Conservation (phyloP, 1,140 invertebrate genomes). For the Polypedilum vanderplanki region DNA sequence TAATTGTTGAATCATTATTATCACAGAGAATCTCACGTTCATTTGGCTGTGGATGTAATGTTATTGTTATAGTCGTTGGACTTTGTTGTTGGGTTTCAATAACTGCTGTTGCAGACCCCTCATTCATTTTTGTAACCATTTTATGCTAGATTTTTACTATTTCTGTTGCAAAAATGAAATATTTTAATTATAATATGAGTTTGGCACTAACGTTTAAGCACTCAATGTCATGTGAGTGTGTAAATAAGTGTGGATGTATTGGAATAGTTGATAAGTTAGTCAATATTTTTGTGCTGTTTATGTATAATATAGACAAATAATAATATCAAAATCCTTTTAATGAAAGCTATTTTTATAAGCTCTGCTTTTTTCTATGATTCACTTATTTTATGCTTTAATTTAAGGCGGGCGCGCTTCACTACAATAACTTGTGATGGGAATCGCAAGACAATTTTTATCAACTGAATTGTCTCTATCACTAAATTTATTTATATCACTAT, state of each 20-base stretch:
- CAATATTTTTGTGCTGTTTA: no score
- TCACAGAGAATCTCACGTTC: neutral
- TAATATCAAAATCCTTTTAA: neutral
- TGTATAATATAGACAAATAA: no score
- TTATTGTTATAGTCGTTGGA: neutral
- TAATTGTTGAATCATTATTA: neutral
- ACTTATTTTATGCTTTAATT: neutral
- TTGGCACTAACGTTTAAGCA: neutral
- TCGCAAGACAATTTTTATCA: neutral
- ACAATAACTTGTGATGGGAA: constrained; percentile 16
- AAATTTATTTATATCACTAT: neutral
- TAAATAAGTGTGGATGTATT: no score
- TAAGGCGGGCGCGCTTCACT: constrained; percentile 12
- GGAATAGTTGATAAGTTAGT: no score
- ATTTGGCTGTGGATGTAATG: neutral
- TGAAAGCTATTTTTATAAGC: neutral
- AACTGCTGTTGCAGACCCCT: neutral
- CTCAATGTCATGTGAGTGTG: no score
- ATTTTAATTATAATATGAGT: no score
- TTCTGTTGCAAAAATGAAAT: neutral
- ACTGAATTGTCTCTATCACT: neutral
- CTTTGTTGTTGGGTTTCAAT: neutral
- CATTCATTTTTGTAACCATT: constrained; percentile 21
- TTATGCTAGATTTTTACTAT: neutral
- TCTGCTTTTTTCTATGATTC: neutral